Evolutionary conservation across 2,888 invertebrate species (phyloP), one percentile per base, ranked within the genome.

Genomic region (Apocheima hispidaria): DNA sequence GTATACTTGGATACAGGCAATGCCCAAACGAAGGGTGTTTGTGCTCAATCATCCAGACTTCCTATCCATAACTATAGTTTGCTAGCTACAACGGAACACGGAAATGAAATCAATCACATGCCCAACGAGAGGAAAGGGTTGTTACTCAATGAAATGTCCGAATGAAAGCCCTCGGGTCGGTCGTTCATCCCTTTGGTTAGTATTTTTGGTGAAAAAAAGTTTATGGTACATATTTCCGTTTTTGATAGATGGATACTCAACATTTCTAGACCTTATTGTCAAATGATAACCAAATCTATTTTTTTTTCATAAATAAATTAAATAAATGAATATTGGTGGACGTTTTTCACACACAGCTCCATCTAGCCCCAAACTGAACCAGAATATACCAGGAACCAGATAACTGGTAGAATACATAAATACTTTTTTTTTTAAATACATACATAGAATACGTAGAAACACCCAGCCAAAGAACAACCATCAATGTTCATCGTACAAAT

Each of bases 51-150:
- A 60, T 53, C 55, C 43, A 38, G 50, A 48, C 61, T 58, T 58
- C 64, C 65, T 59, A 65, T 63, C 57, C 57, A 30, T 64, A 66
- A 54, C 53, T 53, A 65, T 52, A 70, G 28, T 36, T 55, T n/a
- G 14, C 10, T 21, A 36, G 56, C 66, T 68, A 67, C 65, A 26
- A 61, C 65, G 65, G 63, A 65, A 70, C 67, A 65, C 70, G 74
- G 78, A 74, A 77, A 76, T 66, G 72, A 71, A 77, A 78, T 77
- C 75, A 78, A 80, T 79, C 73, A 75, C 71, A 60, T 51, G 64
- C 62, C 65, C 65, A 56, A 60, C 43, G 55, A 52, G 51, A 61
- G 52, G 60, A 62, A 49, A 53, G 65, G 63, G 59, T 61, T 51
- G 64, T 50, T 65, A 56, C 60, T 55, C 57, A 26, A 52, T 60